Percentiles rank a stretch among this genome's conserved stretches.
phyloP scores from a whole-genome alignment of 1,140 invertebrate genomes.

The Berghia stephanieae region DNA sequence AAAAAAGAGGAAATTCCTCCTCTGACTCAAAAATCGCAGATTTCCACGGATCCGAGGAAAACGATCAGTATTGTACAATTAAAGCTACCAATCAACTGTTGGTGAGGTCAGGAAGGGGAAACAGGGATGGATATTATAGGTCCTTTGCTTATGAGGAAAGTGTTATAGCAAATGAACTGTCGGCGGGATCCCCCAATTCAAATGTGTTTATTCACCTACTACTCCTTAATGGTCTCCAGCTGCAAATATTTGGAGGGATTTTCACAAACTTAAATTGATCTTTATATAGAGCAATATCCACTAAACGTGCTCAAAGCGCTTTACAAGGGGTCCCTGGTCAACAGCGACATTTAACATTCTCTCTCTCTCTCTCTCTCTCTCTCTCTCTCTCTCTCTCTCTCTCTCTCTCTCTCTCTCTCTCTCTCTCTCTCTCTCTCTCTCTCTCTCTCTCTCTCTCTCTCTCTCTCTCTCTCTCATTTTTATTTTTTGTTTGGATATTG shows the following conservation, averaged over 20 bases:
- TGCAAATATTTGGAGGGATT: background rate
- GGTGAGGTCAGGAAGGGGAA: background rate
- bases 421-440: background rate
- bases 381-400: background rate
- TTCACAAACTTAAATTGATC: background rate
- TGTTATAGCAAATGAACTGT: background rate
- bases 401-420: background rate
- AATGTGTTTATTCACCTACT: background rate
- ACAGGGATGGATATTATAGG: background rate
- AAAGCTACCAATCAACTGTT: no score
- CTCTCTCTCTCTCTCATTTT: background rate
- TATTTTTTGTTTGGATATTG: background rate
- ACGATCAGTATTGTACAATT: no score
- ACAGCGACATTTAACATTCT: no score
- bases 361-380: background rate
- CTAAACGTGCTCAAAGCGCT: no score
- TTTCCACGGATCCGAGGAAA: no score
- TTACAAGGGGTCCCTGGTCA: no score
- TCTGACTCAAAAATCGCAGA: no score
- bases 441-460: background rate
- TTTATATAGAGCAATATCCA: no score
- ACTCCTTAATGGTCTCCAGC: background rate
- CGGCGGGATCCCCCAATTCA: background rate
- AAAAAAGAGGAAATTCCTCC: no score
- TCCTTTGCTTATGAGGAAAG: background rate